Conservation (phyloP, 2,797 vertebrate genomes). For the Okamejei kenojei region DNA sequence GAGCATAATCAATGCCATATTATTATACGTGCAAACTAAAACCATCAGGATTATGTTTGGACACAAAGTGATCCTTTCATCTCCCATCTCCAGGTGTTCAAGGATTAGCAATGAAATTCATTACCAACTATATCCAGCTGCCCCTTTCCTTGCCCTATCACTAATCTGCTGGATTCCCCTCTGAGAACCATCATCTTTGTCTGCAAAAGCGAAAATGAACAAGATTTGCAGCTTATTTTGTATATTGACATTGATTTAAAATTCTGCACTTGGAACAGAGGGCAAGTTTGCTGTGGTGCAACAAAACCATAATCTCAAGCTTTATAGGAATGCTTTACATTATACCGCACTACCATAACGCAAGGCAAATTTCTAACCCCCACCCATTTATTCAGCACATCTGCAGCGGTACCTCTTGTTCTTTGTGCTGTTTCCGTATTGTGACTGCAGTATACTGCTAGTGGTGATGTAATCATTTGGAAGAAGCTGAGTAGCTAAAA, state of each 20-base stretch:
- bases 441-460: slow-evolving; percentile 33
- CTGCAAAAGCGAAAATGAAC: not conserved
- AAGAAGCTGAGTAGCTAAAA: slow-evolving; percentile 35
- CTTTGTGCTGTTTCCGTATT: slow-evolving; percentile 29
- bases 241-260: not conserved
- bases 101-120: not conserved
- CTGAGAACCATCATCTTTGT: not conserved
- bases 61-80: not conserved
- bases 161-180: not conserved
- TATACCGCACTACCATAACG: not conserved
- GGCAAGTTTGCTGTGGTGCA: not conserved
- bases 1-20: not conserved
- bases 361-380: not conserved
- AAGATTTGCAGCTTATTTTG: not conserved
- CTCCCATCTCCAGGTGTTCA: not conserved
- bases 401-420: not conserved
- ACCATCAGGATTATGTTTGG: not conserved
- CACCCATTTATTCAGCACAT: not conserved
- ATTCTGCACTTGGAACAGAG: not conserved
- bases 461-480: slow-evolving; percentile 22
- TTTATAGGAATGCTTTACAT: not conserved
- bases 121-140: not conserved
- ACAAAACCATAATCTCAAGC: not conserved
- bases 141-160: not conserved
- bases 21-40: not conserved